These are phyloP conservation scores for Cataglyphis albicans DNA, from an alignment of 2,888 invertebrate species.

Conservation along the genomic window DNA sequence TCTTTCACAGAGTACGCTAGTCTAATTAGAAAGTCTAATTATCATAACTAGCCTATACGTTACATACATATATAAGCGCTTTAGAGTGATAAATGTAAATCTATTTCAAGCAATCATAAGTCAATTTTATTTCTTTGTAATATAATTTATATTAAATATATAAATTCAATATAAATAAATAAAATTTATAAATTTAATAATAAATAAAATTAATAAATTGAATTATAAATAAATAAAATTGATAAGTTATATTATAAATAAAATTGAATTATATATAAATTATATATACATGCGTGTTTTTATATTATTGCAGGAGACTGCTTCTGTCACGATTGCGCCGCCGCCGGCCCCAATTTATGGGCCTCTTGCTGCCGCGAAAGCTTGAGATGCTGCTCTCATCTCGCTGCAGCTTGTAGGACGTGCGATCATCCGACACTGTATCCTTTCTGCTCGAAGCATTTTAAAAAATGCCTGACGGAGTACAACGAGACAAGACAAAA, in stretches of 20 bases:
- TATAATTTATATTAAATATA: neutral
- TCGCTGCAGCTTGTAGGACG: constrained; percentile 84
- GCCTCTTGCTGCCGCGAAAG: constrained; percentile 84
- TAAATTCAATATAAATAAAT: neutral
- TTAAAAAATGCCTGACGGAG: constrained; percentile 83
- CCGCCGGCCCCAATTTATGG: constrained; percentile 84
- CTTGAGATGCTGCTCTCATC: constrained; percentile 84
- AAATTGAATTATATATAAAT: neutral
- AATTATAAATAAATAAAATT: no score
- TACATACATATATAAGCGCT: constrained; percentile 21
- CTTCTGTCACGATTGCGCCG: constrained; percentile 83
- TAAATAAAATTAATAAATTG: no score
- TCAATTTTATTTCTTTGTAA: neutral
- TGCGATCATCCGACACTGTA: constrained; percentile 84
- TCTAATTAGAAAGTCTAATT: constrained; percentile 36
- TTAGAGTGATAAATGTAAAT: neutral
- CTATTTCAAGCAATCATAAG: neutral
- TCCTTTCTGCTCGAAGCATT: constrained; percentile 84
- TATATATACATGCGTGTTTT: neutral
- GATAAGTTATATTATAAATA: no score
- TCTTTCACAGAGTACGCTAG: neutral
- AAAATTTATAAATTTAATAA: no score
- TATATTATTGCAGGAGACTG: constrained; percentile 82
- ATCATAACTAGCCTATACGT: constrained; percentile 19
- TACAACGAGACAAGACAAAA: constrained; percentile 76